Percentiles rank a stretch among this genome's conserved stretches.
These are phyloP conservation scores for Xiphias gladius DNA, from an alignment of 2,113 vertebrate species.

Conservation along the genomic window DNA sequence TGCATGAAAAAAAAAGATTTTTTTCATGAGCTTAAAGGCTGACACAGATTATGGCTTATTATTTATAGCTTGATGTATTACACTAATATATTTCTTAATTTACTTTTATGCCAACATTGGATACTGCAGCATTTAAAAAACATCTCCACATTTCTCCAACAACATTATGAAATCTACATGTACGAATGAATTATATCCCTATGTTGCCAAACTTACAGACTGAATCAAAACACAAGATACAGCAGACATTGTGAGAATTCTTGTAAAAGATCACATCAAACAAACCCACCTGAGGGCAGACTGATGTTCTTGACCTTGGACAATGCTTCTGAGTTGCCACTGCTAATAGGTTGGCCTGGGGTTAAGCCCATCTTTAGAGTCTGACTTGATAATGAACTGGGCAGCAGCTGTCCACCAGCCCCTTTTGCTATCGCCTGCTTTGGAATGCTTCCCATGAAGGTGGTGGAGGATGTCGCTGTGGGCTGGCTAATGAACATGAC, in stretches of 20 bases:
- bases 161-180: not conserved
- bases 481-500: conserved; percentile 89
- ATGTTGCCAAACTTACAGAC: not conserved
- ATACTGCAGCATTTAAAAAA: too few relatives aligned
- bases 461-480: conserved; percentile 57
- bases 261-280: not conserved
- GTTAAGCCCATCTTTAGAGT: conserved; percentile 88
- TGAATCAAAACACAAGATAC: not conserved
- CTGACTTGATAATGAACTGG: conserved; percentile 85
- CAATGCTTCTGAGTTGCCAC: conserved; percentile 77
- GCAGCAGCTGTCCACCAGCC: conserved; percentile 37
- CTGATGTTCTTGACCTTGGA: conserved; percentile 78
- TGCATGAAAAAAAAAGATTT: not conserved
- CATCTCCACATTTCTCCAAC: not conserved
- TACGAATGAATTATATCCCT: not conserved
- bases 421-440: conserved; percentile 52
- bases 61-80: too few relatives aligned
- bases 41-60: too few relatives aligned
- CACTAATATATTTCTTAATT: too few relatives aligned
- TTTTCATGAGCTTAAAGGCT: not conserved
- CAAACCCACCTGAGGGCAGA: conserved; percentile 80
- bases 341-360: conserved; percentile 85
- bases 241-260: not conserved
- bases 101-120: too few relatives aligned
- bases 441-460: conserved; percentile 59